phyloP scores from a whole-genome alignment of 1,140 invertebrate genomes.

The Leptoteleia sp. region DNA sequence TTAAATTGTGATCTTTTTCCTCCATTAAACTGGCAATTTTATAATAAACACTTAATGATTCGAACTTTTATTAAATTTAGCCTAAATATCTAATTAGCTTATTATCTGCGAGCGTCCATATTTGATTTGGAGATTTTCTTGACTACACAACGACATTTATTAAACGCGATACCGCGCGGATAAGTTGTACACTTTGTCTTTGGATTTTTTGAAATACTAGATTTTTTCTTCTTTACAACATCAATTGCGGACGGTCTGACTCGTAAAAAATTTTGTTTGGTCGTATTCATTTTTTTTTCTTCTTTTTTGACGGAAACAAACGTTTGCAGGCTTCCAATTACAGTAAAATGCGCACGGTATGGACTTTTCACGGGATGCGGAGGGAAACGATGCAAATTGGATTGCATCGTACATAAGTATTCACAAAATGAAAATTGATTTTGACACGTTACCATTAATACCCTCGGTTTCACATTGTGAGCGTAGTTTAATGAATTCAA shows the following conservation, averaged over 20 bases:
- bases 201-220: slow-evolving; percentile 39
- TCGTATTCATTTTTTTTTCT: slow-evolving; percentile 54
- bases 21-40: too few relatives aligned
- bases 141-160: too few relatives aligned
- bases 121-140: too few relatives aligned
- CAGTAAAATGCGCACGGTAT: slow-evolving; percentile 74
- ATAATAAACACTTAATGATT: too few relatives aligned
- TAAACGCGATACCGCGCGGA: slow-evolving; percentile 16
- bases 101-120: too few relatives aligned
- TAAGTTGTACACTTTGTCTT: slow-evolving; percentile 53
- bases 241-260: slow-evolving; percentile 59
- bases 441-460: slow-evolving; percentile 80
- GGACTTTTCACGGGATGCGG: slow-evolving; percentile 66
- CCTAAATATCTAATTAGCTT: too few relatives aligned
- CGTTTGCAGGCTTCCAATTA: slow-evolving; percentile 77
- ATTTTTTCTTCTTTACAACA: slow-evolving; percentile 58
- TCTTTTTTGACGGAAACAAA: slow-evolving; percentile 66
- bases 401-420: slow-evolving; percentile 80
- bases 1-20: too few relatives aligned
- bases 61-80: too few relatives aligned
- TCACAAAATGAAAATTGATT: slow-evolving; percentile 80
- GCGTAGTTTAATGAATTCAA: slow-evolving; percentile 78
- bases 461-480: slow-evolving; percentile 71
- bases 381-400: slow-evolving; percentile 76
- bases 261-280: slow-evolving; percentile 61